Evolutionary conservation across 1,140 invertebrate species (phyloP), one percentile per base, ranked within the genome.

Genomic region (Drosophila sturtevanti): DNA sequence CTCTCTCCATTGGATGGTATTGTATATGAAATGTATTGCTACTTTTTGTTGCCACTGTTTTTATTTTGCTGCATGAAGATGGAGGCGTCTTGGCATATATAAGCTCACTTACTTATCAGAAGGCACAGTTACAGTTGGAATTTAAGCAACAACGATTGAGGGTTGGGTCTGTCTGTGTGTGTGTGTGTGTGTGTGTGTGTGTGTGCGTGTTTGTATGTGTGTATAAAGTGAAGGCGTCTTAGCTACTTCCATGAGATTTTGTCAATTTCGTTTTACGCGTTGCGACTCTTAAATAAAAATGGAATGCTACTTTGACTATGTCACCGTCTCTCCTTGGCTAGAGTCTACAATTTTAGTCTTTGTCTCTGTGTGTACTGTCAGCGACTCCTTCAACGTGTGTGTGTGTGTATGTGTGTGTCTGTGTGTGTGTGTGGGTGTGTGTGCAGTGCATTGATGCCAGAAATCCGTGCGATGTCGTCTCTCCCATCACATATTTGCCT

Each of bases 211-310:
- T n/a, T n/a, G n/a, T n/a, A n/a, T n/a, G n/a, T n/a, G n/a, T n/a
- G n/a, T n/a, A n/a, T n/a, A n/a, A n/a, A n/a, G 27, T 16, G 11
- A 72, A 72, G 44, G 41, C 52, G 52, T 65, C 55, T 71, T 56
- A 79, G 79, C 76, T 68, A 84, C 67, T 85, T 84, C 59, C 77
- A 72, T 77, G 67, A 66, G 81, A 81, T 85, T 85, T 81, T 80
- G 81, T 86, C 81, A 85, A 85, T 77, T 85, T 80, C 62, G 55
- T 72, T 79, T 79, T 77, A 85, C 73, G 72, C 72, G 77, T 61
- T 73, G 66, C 63, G 77, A 85, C 77, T 77, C 63, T 86, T 66
- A 81, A 86, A 81, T 78, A 80, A 85, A 77, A 77, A 59, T 35
- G 24, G 54, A 64, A 71, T 66, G 67, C 61, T 24, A 58, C 6